Evolutionary conservation across 2,797 vertebrate genomes (phyloP).

Genomic region (Valencia hispanica): DNA sequence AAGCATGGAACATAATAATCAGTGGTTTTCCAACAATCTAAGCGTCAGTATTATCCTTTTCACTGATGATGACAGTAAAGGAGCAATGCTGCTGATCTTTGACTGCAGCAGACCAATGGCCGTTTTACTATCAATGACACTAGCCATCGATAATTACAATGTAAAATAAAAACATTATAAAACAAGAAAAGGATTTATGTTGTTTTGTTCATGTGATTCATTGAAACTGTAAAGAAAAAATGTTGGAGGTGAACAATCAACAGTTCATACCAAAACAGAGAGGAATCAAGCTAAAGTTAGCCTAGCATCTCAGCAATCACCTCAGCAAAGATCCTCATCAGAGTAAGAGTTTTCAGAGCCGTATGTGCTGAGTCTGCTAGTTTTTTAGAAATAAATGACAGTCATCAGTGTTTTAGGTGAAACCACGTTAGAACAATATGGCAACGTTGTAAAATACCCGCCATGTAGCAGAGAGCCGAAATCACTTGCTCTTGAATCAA

Average conservation of each 20-base stretch:
- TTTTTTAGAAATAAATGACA: not conserved
- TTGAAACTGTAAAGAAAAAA: not conserved
- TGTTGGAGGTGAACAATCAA: not conserved
- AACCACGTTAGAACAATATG: not conserved
- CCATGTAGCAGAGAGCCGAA: no score
- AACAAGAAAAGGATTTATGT: not conserved
- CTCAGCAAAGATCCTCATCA: not conserved
- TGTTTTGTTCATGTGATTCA: not conserved
- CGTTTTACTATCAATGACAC: not conserved
- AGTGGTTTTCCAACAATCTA: not conserved
- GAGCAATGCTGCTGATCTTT: not conserved
- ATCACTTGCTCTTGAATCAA: no score
- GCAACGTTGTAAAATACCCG: no score
- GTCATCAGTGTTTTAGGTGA: no score
- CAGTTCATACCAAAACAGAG: not conserved
- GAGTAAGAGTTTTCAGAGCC: not conserved
- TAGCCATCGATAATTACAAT: not conserved
- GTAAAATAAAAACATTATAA: not conserved
- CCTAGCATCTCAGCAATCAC: not conserved
- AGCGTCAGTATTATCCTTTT: not conserved
- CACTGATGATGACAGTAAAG: not conserved
- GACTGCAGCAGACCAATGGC: not conserved
- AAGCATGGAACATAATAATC: not conserved
- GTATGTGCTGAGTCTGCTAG: not conserved
- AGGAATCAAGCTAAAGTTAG: not conserved